Evolutionary conservation across 2,113 vertebrate genomes (phyloP), one percentile per base, ranked within the genome.

Genomic region (Pithys albifrons): DNA sequence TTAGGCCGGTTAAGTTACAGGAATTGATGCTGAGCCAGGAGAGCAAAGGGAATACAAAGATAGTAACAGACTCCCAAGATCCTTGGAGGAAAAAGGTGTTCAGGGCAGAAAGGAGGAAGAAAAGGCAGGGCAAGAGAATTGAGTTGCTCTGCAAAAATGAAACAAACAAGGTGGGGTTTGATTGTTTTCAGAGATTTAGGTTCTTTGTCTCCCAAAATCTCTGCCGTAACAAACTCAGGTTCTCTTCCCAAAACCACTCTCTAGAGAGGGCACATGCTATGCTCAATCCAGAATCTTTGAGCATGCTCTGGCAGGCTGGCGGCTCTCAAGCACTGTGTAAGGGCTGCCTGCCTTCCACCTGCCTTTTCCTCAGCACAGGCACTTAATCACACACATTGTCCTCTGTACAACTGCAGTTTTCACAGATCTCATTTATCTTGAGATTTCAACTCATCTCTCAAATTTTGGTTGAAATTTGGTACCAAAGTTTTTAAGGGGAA

Each of bases 371-470:
- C 46, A 59, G 76, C 2, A 1, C 88, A 18, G 83, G 61, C 88
- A 52, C 74, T 64, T 78, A 54, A 77, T 91, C 55, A 59, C 2
- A 0, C 0, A 2, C 76, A 77, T 91, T 92, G 65, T 92, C 88
- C 89, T 88, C 92, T 25, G 15, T 86, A 71, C 95, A 95, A 92
- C 94, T 96, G 94, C 72, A 95, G 51, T 77, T 84, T 55, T 92
- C 94, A 93, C 71, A 90, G 76, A 83, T 74, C 83, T 92, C 77
- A 91, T 88, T 93, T 75, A 92, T 86, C 83, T 77, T 75, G 43
- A 93, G 55, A 93, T 91, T 95, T 87, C 91, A 94, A 85, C 75
- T 96, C 91, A 55, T 93, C 93, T 88, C 83, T 95, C 82, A 80
- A 59, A 95, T 90, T 66, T 66, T 62, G 37, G 71, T 81, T 86